Base-by-base conservation (phyloP, 37 sponge, comb jelly and placozoan genomes). In the Spongia lamella region DNA sequence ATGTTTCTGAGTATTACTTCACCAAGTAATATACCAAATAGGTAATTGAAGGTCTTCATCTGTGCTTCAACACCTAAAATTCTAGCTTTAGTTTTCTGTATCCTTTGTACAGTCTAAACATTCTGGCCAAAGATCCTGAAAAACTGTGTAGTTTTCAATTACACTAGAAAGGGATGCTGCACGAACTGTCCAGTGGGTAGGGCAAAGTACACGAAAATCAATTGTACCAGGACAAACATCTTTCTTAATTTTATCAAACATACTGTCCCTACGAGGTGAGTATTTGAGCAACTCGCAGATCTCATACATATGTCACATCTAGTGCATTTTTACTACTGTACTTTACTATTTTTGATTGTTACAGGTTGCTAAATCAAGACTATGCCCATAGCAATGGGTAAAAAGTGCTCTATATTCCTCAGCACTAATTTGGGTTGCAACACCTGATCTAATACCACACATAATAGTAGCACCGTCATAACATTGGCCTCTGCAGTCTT, bases 401-500 rank as follows among this genome's bases (percentile, higher is more conserved):
- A n/a, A 81, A 6, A 83, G 56, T 47, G 83, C 75, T 25, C 35
- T 3, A 38, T 67, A 69, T 68, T 75, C 83, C 38, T 67, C 35
- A 25, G 4, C 35, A 29, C 43, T 58, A 15, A 83, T 73, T 61
- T 73, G 27, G 21, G n/a, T 33, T 22, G 83, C 76, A 66, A 58
- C 76, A 17, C 53, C 49, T 3, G 39, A 66, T 69, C 54, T 83
- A 50, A 65, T 75, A 9, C 51, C 47, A n/a, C n/a, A n/a, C n/a
- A n/a, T n/a, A n/a, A n/a, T n/a, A n/a, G n/a, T n/a, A n/a, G 76
- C 83, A 15, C 83, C 76, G 74, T 83, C 83, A 66, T 83, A 83
- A 34, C 83, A 83, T 38, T 83, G 83, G 15, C 26, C 76, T 35
- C 61, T 61, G 56, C 68, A 75, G 57, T 40, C 72, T 7, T 38